Evolutionary conservation across 2,888 invertebrate genomes (phyloP), one percentile per base, ranked within the genome.

Genomic region (Chymomyza amoena): DNA sequence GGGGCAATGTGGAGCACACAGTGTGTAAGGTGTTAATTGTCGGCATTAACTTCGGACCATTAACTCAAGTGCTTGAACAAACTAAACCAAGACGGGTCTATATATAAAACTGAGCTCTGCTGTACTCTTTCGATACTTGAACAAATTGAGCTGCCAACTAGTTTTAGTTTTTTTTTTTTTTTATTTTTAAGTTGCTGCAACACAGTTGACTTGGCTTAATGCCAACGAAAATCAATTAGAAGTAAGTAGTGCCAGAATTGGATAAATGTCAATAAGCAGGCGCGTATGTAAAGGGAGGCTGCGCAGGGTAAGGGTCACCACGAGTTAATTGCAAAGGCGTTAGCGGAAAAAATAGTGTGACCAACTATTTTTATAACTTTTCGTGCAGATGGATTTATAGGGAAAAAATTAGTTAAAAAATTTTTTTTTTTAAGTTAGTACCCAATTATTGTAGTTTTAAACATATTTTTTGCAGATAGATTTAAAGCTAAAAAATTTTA

Each of bases 11-110:
- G 75, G 77, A 63, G 68, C 80, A 78, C 51, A 20, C 57, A 68
- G 61, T 54, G 57, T 68, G 67, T 16, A 60, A 75, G 73, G 88
- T 87, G 84, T 75, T 84, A 84, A 88, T 84, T 87, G 81, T 63
- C 70, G 52, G 69, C 68, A 36, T 69, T 72, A 78, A 74, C 73
- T 71, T 51, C 25, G 63, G 45, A 25, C 61, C 28, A 36, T 50
- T 60, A 57, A 57, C 20, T 20, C 18, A 57, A 57, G 57, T 60
- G 36, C n/a, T 60, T 32, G 60, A 57, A 25, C 18, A 16, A 54
- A 54, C n/a, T 54, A 54, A 54, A 54, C 20, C 16, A 54, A 54
- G 54, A 16, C 54, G 20, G 9, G 51, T 25, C 25, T 51, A 51
- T n/a, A 51, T 51, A 18, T 20, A 54, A 54, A 54, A 54, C 20